Base-by-base conservation (phyloP, 2,888 invertebrate species). In the Monopis laevigella region DNA sequence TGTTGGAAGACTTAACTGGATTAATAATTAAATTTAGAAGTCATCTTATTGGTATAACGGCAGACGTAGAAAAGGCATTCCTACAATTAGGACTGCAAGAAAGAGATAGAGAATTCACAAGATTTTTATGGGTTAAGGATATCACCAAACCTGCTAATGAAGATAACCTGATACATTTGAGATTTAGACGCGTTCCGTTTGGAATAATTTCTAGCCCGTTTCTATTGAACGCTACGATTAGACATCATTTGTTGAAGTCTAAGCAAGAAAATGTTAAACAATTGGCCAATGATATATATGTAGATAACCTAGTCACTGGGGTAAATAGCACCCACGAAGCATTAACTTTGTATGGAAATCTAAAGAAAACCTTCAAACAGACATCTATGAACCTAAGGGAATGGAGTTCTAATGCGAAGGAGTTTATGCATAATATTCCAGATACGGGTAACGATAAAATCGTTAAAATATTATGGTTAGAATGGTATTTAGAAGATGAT, bases 121-220 rank as follows among this genome's bases (percentile, higher is more conserved):
- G 38, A 38, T 38, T 38, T 26, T 11, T 38, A 11, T 38, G 38
- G 38, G 13, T 13, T 3, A 24, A 29, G 5, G 11, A 29, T 29
- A 8, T 6, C 7, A 29, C 4, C 5, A 5, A 11, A n/a, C 4
- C 5, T 6, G 5, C 11, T 8, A n/a, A 16, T 4, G 38, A 26
- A 26, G 26, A 38, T 26, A 38, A 38, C 26, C 7, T 38, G 6
- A 4, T 14, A 4, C 12, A 13, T 14, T 26, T 11, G 5, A 24
- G 38, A 38, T 38, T 38, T n/a, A 24, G 38, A 12, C 3, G 38
- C 7, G 38, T 38, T 1, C 38, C 38, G 3, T 38, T 38, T 14
- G 38, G 38, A n/a, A 26, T 38, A 2, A 26, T 38, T 5, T 38
- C 38, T 7, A 38, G 38, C 26, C 38, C 38, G 11, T 38, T 38